Percentiles rank a stretch among this genome's conserved stretches.
These are phyloP conservation scores for Stenotaenia linearis DNA, from an alignment of 2,888 invertebrate genomes.

Conservation along the genomic window DNA sequence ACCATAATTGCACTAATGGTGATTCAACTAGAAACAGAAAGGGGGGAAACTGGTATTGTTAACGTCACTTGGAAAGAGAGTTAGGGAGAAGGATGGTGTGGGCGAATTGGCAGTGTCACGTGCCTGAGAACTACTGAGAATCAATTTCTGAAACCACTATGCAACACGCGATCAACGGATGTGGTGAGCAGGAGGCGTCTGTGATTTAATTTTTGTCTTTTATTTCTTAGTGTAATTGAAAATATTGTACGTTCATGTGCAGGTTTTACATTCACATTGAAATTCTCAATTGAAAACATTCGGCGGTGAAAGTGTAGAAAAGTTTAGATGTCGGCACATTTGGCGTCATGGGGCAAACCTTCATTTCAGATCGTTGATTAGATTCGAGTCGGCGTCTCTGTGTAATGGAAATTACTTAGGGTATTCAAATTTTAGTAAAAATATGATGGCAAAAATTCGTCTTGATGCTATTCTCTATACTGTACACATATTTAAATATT, in stretches of 20 bases:
- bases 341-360: slow-evolving; percentile 10
- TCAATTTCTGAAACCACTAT: slow-evolving; percentile 6
- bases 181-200: slow-evolving; percentile 17
- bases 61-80: not conserved
- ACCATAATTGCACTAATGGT: not conserved
- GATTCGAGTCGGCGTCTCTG: slow-evolving; percentile 7
- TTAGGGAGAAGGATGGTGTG: slow-evolving; percentile 1
- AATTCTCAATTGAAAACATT: not conserved
- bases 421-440: not conserved
- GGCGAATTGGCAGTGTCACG: slow-evolving; percentile 2
- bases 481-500: no score
- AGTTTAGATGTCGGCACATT: not conserved
- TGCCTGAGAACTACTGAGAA: not conserved
- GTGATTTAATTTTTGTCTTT: slow-evolving; percentile 11
- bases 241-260: not conserved
- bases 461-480: no score
- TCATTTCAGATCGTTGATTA: slow-evolving; percentile 6
- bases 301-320: slow-evolving; percentile 5
- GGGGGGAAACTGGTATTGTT: not conserved
- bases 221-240: not conserved
- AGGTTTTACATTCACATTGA: not conserved
- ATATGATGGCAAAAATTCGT: not conserved
- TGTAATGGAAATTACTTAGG: slow-evolving; percentile 5
- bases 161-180: slow-evolving; percentile 14
- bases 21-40: not conserved